These are phyloP conservation scores for Zaprionus ghesquierei DNA, from an alignment of 1,140 invertebrate species.

Conservation along the genomic window DNA sequence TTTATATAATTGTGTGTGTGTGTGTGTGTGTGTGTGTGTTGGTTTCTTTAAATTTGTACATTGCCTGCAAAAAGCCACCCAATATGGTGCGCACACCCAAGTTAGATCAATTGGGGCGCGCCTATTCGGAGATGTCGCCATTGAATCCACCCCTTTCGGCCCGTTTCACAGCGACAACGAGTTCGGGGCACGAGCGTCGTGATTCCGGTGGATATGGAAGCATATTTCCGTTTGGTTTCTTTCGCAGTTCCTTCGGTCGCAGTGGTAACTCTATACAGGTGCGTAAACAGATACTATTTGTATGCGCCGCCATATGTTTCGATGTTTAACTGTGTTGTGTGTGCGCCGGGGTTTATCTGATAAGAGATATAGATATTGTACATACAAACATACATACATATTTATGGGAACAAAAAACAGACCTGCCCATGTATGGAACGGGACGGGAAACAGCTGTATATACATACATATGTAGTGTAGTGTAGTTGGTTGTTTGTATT, in stretches of 20 bases:
- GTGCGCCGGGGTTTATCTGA: constrained; percentile 27
- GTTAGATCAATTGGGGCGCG: constrained; percentile 64
- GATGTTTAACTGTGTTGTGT: background rate
- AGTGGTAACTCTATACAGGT: constrained; percentile 68
- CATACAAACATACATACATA: constrained; percentile 23
- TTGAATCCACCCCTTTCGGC: constrained; percentile 57
- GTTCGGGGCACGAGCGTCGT: constrained; percentile 40
- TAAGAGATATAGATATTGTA: constrained; percentile 40
- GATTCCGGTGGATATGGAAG: constrained; percentile 73
- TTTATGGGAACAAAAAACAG: background rate
- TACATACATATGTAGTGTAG: too few species aligned
- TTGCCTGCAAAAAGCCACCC: background rate
- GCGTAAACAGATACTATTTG: constrained; percentile 12
- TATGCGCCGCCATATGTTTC: constrained; percentile 36
- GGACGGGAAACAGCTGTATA: background rate
- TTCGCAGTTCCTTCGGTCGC: constrained; percentile 71
- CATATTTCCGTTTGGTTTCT: constrained; percentile 76
- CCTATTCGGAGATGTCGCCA: constrained; percentile 80
- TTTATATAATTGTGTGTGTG: background rate
- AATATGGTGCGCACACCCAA: constrained; percentile 69
- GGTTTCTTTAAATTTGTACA: background rate
- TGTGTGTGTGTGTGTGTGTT: too few species aligned
- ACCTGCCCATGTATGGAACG: too few species aligned
- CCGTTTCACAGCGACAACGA: constrained; percentile 36
- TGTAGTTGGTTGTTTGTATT: constrained; percentile 9